These are phyloP conservation scores for Peromyscus aztecus DNA, from an alignment of 2,797 vertebrate species.

Conservation along the genomic window DNA sequence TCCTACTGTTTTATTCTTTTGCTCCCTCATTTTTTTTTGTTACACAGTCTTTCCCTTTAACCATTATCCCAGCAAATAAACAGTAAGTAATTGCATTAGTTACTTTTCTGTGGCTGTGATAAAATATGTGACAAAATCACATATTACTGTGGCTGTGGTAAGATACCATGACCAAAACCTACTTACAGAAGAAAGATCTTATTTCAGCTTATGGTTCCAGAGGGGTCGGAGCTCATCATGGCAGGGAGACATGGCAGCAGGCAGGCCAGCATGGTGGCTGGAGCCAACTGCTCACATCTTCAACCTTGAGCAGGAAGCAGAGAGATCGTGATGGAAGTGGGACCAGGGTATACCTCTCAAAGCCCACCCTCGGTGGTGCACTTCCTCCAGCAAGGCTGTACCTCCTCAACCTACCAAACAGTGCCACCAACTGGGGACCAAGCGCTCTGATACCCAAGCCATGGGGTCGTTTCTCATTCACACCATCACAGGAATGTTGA, in stretches of 20 bases:
- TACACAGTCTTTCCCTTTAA: background rate
- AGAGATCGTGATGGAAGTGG: background rate
- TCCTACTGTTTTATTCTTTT: background rate
- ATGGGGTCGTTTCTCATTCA: background rate
- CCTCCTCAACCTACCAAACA: background rate
- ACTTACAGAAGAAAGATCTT: background rate
- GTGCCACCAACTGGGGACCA: no score
- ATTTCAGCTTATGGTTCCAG: background rate
- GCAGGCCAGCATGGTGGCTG: background rate
- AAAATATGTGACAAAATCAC: no score
- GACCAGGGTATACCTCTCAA: background rate
- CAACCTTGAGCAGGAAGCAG: background rate
- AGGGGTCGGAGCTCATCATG: background rate
- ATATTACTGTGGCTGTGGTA: background rate
- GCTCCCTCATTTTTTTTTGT: background rate
- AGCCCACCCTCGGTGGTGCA: background rate
- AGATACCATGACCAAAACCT: background rate
- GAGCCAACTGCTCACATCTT: background rate
- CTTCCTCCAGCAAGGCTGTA: background rate
- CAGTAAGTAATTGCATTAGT: background rate
- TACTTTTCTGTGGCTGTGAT: background rate
- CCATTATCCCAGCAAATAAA: background rate
- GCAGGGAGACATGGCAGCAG: background rate
- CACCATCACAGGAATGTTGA: background rate
- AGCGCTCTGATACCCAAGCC: background rate